phyloP scores from a whole-genome alignment of 23 tunicate species.

The Trididemnum nubilum region DNA sequence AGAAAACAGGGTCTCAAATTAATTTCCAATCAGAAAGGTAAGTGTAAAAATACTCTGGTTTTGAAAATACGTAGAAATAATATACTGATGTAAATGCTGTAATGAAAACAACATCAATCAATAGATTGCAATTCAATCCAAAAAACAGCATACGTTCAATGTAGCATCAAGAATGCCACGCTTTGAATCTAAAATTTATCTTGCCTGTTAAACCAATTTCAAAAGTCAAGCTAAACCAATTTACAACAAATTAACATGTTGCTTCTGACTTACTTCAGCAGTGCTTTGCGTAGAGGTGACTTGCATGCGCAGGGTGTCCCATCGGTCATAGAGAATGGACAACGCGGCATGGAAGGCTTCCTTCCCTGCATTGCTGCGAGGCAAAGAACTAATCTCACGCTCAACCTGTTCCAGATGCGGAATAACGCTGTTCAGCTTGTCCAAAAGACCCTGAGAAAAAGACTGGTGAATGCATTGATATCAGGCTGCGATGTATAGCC shows the following conservation, averaged over 20 bases:
- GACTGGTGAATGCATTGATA: no score
- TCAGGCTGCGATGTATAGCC: no score
- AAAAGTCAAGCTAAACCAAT: no score
- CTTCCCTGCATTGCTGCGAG: constrained; percentile 51
- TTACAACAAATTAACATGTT: no score
- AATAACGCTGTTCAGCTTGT: constrained; percentile 57
- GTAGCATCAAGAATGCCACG: no score
- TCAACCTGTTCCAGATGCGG: constrained; percentile 66
- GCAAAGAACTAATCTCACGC: constrained; percentile 56
- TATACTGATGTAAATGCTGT: neutral
- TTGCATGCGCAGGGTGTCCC: constrained; percentile 95
- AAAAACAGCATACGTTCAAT: no score
- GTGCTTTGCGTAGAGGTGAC: constrained; percentile 77
- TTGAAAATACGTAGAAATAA: neutral
- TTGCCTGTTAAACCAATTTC: no score
- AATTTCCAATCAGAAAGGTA: no score
- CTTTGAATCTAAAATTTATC: no score
- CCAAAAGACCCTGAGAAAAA: constrained; percentile 56
- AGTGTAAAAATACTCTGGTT: neutral
- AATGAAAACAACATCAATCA: no score
- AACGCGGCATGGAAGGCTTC: constrained; percentile 73
- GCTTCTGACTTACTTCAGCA: constrained; percentile 73
- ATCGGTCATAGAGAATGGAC: constrained; percentile 71
- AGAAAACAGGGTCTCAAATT: neutral
- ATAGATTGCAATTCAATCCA: no score